A percentile compares a stretch with the other conserved stretches of the same genome.
These are phyloP conservation scores for Anhinga rufa DNA, from an alignment of 2,113 vertebrate genomes.

Conservation along the genomic window DNA sequence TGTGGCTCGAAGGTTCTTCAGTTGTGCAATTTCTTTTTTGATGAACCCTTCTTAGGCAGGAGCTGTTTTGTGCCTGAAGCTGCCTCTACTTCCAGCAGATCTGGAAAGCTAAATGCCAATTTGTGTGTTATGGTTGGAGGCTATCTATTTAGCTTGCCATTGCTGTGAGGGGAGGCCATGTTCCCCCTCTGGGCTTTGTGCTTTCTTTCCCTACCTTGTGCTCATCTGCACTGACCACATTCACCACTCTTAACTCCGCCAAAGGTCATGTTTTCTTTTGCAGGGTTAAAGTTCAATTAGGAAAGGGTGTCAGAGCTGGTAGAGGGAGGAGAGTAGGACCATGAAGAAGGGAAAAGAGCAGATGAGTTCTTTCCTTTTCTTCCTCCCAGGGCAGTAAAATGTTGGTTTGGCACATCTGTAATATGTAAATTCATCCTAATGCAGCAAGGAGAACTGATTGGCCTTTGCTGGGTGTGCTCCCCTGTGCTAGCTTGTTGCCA, in stretches of 20 bases:
- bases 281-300: background rate
- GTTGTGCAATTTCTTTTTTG: accelerated
- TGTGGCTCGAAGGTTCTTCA: background rate
- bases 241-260: background rate
- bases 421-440: background rate
- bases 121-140: background rate
- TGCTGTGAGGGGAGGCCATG: background rate
- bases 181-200: background rate
- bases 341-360: background rate
- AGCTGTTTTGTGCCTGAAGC: background rate
- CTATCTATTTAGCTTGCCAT: background rate
- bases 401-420: background rate
- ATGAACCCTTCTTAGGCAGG: background rate
- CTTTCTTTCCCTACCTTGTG: background rate
- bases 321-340: background rate
- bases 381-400: background rate
- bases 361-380: background rate
- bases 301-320: background rate
- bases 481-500: background rate
- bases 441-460: background rate
- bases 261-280: background rate
- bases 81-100: background rate
- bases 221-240: background rate
- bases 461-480: background rate
- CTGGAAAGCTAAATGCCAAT: background rate